Evolutionary conservation across 2,888 invertebrate species (phyloP).

Genomic region (Cephus sareptanus): DNA sequence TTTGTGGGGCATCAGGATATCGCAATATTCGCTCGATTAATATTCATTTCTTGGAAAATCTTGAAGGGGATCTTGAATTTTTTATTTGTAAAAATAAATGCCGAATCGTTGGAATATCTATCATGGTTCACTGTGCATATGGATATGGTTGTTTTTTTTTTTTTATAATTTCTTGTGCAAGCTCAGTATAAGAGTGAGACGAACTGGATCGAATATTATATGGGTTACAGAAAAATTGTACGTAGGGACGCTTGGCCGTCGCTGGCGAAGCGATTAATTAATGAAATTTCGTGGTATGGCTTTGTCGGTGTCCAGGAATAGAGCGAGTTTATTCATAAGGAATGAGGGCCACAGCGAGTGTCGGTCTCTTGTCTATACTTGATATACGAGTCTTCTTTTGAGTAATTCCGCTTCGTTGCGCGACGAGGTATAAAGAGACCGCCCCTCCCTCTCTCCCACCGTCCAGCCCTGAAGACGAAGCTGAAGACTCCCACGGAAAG

Average conservation of each 20-base stretch:
- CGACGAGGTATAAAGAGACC: constrained; percentile 45
- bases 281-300: background rate
- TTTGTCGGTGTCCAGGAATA: constrained; percentile 7
- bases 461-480: background rate
- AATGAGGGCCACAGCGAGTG: constrained; percentile 10
- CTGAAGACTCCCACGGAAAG: constrained; percentile 6
- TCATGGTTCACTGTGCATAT: background rate
- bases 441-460: constrained; percentile 12
- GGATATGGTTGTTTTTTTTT: background rate
- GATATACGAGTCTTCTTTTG: constrained; percentile 55
- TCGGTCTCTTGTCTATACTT: constrained; percentile 53
- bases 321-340: background rate
- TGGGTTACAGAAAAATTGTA: background rate
- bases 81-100: background rate
- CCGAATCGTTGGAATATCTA: background rate
- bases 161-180: background rate
- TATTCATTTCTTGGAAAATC: background rate
- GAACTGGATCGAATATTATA: background rate
- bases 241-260: background rate
- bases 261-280: background rate
- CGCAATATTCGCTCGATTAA: background rate
- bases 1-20: background rate
- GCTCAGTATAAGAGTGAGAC: background rate
- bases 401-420: constrained; percentile 58
- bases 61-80: background rate